Percentiles rank a stretch among this genome's conserved stretches.
phyloP scores from a whole-genome alignment of 2,888 invertebrate species.

The Orthosia incerta region DNA sequence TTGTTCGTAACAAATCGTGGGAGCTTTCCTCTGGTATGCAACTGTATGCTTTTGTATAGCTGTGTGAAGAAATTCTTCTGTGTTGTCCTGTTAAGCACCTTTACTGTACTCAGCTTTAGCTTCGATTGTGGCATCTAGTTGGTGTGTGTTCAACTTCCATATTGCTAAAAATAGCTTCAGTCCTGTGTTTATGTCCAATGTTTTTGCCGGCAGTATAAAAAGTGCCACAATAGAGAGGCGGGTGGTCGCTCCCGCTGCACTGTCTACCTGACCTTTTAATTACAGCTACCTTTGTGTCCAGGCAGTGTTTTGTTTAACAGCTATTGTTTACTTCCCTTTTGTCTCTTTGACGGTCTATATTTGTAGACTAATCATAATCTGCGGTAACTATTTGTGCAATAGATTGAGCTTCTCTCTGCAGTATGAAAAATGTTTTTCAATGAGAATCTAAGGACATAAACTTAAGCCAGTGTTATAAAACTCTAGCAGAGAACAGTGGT shows the following conservation, averaged over 20 bases:
- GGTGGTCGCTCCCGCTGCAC: slow-evolving; percentile 69
- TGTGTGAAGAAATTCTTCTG: slow-evolving; percentile 72
- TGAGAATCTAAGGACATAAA: neutral
- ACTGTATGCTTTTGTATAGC: slow-evolving; percentile 71
- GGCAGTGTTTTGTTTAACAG: slow-evolving; percentile 70
- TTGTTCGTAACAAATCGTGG: slow-evolving; percentile 76
- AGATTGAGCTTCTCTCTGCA: neutral
- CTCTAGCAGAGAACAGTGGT: too few relatives aligned
- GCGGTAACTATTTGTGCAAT: slow-evolving; percentile 21
- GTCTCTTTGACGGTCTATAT: slow-evolving; percentile 56
- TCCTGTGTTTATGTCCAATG: slow-evolving; percentile 31
- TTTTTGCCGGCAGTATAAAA: slow-evolving; percentile 60
- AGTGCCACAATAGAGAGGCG: slow-evolving; percentile 66
- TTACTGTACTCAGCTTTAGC: slow-evolving; percentile 24
- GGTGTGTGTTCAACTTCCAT: neutral
- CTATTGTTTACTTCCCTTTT: slow-evolving; percentile 65
- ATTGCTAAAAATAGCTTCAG: slow-evolving; percentile 17
- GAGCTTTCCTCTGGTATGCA: slow-evolving; percentile 82
- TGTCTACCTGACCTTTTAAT: slow-evolving; percentile 84
- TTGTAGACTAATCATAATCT: slow-evolving; percentile 56
- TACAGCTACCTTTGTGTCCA: slow-evolving; percentile 75
- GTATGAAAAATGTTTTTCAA: neutral
- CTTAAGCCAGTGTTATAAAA: neutral
- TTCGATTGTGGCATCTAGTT: slow-evolving; percentile 8
- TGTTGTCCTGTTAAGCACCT: slow-evolving; percentile 60